phyloP scores from a whole-genome alignment of 2,888 invertebrate species.

The Syrista parreyssii region DNA sequence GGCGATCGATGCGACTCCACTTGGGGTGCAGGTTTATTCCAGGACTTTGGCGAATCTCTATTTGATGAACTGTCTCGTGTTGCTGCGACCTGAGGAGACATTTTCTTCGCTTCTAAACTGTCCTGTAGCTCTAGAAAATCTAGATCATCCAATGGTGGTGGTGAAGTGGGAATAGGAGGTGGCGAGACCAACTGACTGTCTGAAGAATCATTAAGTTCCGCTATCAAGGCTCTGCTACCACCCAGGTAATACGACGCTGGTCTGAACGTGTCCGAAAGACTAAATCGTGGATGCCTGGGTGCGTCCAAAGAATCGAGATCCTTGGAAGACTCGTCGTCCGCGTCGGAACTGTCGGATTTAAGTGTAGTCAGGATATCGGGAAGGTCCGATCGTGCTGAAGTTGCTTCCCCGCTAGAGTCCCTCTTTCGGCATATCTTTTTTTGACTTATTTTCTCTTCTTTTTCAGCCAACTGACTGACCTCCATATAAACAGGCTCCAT shows the following conservation, averaged over 20 bases:
- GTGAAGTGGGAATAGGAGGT: conserved; percentile 81
- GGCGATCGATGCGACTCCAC: conserved; percentile 47
- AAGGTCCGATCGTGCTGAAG: conserved; percentile 66
- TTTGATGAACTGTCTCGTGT: conserved; percentile 35
- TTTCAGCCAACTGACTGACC: conserved; percentile 67
- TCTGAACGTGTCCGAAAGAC: conserved; percentile 87
- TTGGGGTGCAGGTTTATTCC: conserved; percentile 50
- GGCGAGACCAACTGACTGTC: conserved; percentile 84
- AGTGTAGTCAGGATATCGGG: conserved; percentile 72
- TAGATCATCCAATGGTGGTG: conserved; percentile 79
- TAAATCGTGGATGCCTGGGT: conserved; percentile 81
- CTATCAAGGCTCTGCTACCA: conserved; percentile 72
- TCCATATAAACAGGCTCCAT: conserved; percentile 90
- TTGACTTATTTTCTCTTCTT: conserved; percentile 38
- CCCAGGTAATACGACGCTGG: conserved; percentile 89
- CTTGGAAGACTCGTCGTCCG: conserved; percentile 85
- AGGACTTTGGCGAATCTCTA: conserved; percentile 48
- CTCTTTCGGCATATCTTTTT: conserved; percentile 43
- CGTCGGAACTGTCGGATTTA: conserved; percentile 81
- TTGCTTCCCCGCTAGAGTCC: conserved; percentile 26
- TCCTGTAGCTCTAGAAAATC: conserved; percentile 70
- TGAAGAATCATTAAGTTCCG: conserved; percentile 81
- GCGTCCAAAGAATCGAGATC: conserved; percentile 76
- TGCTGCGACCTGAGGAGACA: conserved; percentile 65
- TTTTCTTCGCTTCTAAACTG: conserved; percentile 49